Evolutionary conservation across 2,888 invertebrate genomes (phyloP), one percentile per base, ranked within the genome.

Genomic region (Chymomyza fuscimana): DNA sequence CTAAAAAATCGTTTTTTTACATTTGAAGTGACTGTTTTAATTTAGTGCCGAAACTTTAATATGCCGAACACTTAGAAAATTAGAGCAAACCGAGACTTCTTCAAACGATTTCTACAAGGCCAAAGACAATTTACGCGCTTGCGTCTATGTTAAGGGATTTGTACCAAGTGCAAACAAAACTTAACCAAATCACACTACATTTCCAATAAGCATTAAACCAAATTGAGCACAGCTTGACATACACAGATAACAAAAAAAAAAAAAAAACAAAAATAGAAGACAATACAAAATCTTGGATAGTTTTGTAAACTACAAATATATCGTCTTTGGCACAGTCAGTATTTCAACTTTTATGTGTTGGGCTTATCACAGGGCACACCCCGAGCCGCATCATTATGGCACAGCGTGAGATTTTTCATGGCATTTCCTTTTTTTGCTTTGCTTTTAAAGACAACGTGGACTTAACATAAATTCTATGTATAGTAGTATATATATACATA

Each of bases 121-220:
- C 25, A 4, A 25, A 25, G 1, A 25, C 25, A 25, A 25, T 25
- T 4, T 25, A 0, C 25, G 4, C 2, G 4, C 4, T 25, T 25
- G 25, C 32, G 9, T 32, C 32, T 32, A 32, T 7, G 0, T 46
- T 4, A 15, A 12, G 10, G 40, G 40, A 46, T 12, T 46, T 46
- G 10, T 46, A 46, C 6, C 40, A 12, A 10, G 40, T 46, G 40
- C 12, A 46, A 46, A 46, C 4, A 46, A 12, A 46, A 46, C 40
- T 46, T 5, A 46, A 46, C 40, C 40, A 46, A 46, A 1, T 50
- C 60, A 78, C 74, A 63, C 78, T 81, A 77, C 70, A 72, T 87
- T 83, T 83, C 78, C 82, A 87, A 83, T 83, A 87, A 87, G 86
- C 82, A 83, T 82, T 82, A 85, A 60, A 69, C 66, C 73, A 80